A percentile compares a stretch with the other conserved stretches of the same genome.
Conservation (phyloP, 2,888 invertebrate genomes). For the Rotaria socialis region DNA sequence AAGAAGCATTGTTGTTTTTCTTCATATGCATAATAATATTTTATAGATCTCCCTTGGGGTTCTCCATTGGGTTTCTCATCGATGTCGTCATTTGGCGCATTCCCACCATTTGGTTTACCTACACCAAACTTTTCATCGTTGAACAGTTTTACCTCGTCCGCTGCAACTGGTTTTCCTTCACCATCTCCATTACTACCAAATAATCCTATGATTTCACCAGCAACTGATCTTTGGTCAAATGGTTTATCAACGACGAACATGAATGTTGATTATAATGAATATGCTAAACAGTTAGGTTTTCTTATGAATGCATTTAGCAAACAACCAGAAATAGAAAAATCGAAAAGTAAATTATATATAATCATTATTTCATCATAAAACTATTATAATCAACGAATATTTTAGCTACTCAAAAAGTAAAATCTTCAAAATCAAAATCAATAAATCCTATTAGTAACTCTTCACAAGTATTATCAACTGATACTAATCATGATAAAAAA, state of each 20-base stretch:
- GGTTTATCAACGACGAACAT: neutral
- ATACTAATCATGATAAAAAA: neutral
- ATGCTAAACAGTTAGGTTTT: constrained; percentile 31
- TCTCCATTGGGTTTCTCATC: constrained; percentile 1
- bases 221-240: neutral
- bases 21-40: neutral
- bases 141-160: neutral
- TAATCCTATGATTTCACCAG: neutral
- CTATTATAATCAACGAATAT: no score
- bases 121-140: neutral
- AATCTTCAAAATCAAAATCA: constrained; percentile 2
- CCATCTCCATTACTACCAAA: neutral
- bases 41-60: constrained; percentile 29
- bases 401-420: neutral
- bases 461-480: neutral
- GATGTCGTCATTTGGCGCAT: neutral
- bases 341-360: neutral
- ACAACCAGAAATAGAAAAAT: neutral
- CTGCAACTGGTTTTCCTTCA: neutral
- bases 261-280: constrained; percentile 30
- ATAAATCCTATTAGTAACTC: no score
- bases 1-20: neutral
- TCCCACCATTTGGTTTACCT: constrained; percentile 21
- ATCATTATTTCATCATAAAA: neutral
- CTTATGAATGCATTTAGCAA: constrained; percentile 6